Percentiles rank a stretch among this genome's conserved stretches.
These are phyloP conservation scores for Eupristina koningsbergeri DNA, from an alignment of 1,140 invertebrate genomes.

Conservation along the genomic window DNA sequence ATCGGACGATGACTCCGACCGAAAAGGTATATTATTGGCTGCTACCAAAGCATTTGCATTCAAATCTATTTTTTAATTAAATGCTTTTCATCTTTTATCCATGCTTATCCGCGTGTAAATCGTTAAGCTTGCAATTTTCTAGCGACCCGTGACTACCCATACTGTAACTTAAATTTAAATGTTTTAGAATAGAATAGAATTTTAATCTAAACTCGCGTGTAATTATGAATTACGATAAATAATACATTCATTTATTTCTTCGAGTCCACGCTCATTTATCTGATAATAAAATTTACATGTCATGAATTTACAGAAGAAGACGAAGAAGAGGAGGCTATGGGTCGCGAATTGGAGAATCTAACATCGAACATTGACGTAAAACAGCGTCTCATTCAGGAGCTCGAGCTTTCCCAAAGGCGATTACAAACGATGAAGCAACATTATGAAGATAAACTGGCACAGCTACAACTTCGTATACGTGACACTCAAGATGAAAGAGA, in stretches of 20 bases:
- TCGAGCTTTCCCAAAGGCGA: constrained; percentile 89
- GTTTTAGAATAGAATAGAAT: too few species aligned
- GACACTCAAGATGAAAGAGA: constrained; percentile 95
- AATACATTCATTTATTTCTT: too few species aligned
- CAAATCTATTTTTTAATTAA: too few species aligned
- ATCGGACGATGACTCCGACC: constrained; percentile 77
- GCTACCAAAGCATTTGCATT: background rate
- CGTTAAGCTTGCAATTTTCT: too few species aligned
- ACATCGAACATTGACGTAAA: constrained; percentile 94
- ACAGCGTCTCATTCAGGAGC: constrained; percentile 92
- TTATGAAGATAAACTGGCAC: constrained; percentile 95
- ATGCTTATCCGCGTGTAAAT: too few species aligned
- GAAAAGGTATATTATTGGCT: constrained; percentile 61
- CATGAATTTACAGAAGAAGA: constrained; percentile 66
- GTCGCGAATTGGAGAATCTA: constrained; percentile 84
- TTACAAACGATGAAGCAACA: constrained; percentile 88
- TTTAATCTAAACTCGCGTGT: too few species aligned
- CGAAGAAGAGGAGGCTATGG: constrained; percentile 72
- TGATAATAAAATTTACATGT: too few species aligned
- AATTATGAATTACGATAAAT: too few species aligned
- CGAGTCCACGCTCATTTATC: too few species aligned
- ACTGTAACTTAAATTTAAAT: too few species aligned
- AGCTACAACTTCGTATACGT: constrained; percentile 89
- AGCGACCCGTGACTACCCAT: too few species aligned
- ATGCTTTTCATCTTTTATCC: too few species aligned